Evolutionary conservation across 1,140 invertebrate species (phyloP).

Genomic region (Dinoponera quadriceps): DNA sequence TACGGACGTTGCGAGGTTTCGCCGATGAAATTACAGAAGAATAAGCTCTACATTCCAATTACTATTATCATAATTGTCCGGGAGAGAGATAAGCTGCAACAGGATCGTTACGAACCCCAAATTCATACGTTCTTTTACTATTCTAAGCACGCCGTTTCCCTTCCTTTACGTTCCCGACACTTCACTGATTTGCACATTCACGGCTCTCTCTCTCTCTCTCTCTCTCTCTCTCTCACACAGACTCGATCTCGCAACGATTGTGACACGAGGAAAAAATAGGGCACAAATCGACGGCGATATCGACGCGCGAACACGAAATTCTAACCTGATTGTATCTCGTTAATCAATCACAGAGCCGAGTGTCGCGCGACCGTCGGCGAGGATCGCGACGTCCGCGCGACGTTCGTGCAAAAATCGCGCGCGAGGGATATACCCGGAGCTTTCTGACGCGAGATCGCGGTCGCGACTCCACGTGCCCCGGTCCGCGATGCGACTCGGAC

Average conservation of each 20-base stretch:
- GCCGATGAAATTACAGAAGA: not conserved
- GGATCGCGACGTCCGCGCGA: too few species aligned
- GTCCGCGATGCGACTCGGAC: constrained; percentile 70
- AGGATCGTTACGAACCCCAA: too few species aligned
- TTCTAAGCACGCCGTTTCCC: not conserved
- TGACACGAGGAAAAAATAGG: not conserved
- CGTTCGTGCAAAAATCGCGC: not conserved
- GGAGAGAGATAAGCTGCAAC: too few species aligned
- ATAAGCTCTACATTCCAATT: not conserved
- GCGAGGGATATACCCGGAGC: constrained; percentile 38
- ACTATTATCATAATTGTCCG: not conserved
- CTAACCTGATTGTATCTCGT: too few species aligned
- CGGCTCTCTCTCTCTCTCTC: not conserved
- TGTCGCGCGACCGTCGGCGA: too few species aligned
- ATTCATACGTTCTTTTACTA: too few species aligned
- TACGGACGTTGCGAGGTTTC: not conserved
- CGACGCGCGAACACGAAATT: not conserved
- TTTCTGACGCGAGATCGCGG: constrained; percentile 36
- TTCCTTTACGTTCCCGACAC: not conserved
- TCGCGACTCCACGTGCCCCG: constrained; percentile 74
- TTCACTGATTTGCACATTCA: not conserved
- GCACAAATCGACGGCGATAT: not conserved
- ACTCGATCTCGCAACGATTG: not conserved
- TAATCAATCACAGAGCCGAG: too few species aligned
- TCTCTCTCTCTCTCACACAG: not conserved